Percentiles rank a stretch among this genome's conserved stretches.
These are phyloP conservation scores for Lamellibrachia luymesi DNA, from an alignment of 1,140 invertebrate genomes.

Conservation along the genomic window DNA sequence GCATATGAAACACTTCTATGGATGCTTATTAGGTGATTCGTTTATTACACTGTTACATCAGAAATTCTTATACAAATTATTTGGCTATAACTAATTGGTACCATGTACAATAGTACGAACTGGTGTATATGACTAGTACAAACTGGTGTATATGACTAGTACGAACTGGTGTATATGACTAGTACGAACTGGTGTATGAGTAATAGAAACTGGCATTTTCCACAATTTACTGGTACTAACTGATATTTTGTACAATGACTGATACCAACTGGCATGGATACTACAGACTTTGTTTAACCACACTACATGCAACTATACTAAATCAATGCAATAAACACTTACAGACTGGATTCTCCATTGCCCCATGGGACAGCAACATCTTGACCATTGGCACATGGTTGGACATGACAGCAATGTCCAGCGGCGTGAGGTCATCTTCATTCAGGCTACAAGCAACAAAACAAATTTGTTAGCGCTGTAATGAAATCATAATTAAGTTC, in stretches of 20 bases:
- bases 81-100: neutral
- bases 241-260: too few relatives aligned
- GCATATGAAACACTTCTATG: neutral
- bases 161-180: too few relatives aligned
- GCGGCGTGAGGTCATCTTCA: constrained; percentile 76
- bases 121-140: neutral
- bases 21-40: neutral
- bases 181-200: too few relatives aligned
- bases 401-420: constrained; percentile 87
- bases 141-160: too few relatives aligned
- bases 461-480: constrained; percentile 6
- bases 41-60: too few relatives aligned
- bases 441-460: constrained; percentile 26
- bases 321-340: constrained; percentile 56
- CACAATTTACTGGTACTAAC: too few relatives aligned
- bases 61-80: too few relatives aligned
- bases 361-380: constrained; percentile 83
- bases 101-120: neutral
- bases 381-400: constrained; percentile 83
- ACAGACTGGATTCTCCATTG: constrained; percentile 85
- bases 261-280: neutral
- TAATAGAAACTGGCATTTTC: too few relatives aligned
- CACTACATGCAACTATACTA: neutral
- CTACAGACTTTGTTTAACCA: neutral
- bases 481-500: neutral